Evolutionary conservation across 2,797 vertebrate species (phyloP).

Genomic region (Coluber constrictor): DNA sequence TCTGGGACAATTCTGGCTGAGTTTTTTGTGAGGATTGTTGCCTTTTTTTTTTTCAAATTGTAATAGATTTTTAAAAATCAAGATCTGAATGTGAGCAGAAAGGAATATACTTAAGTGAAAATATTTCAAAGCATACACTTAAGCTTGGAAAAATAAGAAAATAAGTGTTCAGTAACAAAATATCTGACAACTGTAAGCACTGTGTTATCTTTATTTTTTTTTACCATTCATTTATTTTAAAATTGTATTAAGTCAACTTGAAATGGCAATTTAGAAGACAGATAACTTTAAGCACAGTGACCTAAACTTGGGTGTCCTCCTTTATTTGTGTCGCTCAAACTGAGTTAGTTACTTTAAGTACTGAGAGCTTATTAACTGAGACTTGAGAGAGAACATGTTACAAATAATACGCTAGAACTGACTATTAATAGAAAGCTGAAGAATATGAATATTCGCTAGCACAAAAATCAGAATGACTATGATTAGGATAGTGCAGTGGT

Average conservation of each 20-base stretch:
- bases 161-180: neutral
- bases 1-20: neutral
- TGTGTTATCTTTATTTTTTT: neutral
- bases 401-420: neutral
- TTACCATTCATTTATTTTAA: neutral
- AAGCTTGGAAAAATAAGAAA: neutral
- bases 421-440: neutral
- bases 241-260: neutral
- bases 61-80: conserved; percentile 11
- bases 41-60: neutral
- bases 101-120: neutral
- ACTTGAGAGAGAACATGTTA: neutral
- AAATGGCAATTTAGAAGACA: neutral
- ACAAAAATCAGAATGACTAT: neutral
- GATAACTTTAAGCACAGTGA: neutral
- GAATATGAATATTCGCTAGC: neutral
- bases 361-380: neutral
- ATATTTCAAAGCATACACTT: neutral
- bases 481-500: neutral
- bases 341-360: neutral
- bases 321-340: neutral
- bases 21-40: neutral
- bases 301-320: neutral
- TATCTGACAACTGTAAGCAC: neutral
- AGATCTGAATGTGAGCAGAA: neutral